Evolutionary conservation across 2,888 invertebrate genomes (phyloP), one percentile per base, ranked within the genome.

Genomic region (Orthosia incerta): DNA sequence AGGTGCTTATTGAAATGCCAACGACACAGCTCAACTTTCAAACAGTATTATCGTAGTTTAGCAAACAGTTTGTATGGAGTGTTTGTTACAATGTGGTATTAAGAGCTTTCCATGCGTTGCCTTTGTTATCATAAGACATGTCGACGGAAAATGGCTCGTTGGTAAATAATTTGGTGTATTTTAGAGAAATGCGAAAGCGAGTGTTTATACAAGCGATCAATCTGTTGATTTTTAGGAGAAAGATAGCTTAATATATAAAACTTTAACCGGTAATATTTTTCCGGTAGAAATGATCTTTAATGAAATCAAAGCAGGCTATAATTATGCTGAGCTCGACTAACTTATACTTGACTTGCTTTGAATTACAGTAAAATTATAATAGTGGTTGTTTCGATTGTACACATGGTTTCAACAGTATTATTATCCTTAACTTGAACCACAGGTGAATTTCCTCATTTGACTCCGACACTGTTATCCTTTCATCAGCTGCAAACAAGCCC

Each of bases 401-500:
- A 45, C 13, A 12, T 13, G 9, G 7, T 39, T 13, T 23, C 46
- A 45, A 46, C 31, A 46, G 18, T 12, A 11, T 59, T 12, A 11
- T 59, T 57, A 12, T 62, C 20, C 39, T 15, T 16, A 59, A 66
- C 48, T 9, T 11, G 16, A 23, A 76, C 15, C 50, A 55, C n/a
- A 39, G 7, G 7, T 4, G 13, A 51, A 31, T 68, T 62, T 71
- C 39, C 78, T 71, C 78, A 77, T 76, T 71, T 63, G 62, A 45
- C 63, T 57, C 51, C 31, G 48, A 18, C 31, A 50, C 13, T 78
- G 75, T 79, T 79, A 51, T 76, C 23, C 48, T 81, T 72, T 20
- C 81, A 71, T 64, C 67, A 71, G 18, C 48, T 26, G 23, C 60
- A 65, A 76, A 76, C 76, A 76, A 76, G 11, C 55, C 67, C 50